Evolutionary conservation across 2,113 vertebrate genomes (phyloP).

Genomic region (Cebus imitator): DNA sequence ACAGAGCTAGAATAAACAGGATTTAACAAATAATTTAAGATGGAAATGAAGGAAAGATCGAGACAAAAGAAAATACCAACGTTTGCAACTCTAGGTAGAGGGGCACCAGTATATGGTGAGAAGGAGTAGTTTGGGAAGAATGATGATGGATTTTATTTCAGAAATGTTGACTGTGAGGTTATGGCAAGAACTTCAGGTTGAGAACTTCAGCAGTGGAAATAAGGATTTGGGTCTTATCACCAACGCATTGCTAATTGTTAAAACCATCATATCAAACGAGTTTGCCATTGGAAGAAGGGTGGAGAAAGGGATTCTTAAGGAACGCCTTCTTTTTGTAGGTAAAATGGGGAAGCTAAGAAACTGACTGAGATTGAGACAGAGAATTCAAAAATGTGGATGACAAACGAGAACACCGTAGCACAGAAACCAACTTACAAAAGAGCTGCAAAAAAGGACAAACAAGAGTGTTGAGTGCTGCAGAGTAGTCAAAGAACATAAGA

Average conservation of each 20-base stretch:
- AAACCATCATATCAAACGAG: constrained; percentile 18
- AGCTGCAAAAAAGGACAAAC: background rate
- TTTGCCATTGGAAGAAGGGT: background rate
- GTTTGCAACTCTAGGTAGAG: constrained; percentile 10
- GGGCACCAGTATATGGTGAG: constrained; percentile 5
- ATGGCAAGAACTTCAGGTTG: constrained; percentile 43
- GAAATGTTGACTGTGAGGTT: constrained; percentile 66
- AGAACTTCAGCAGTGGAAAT: background rate
- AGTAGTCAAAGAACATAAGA: background rate
- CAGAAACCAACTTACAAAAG: background rate
- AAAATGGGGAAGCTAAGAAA: background rate
- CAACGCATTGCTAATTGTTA: background rate
- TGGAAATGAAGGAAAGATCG: background rate
- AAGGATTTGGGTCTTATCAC: background rate
- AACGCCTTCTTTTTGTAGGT: background rate
- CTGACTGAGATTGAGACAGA: background rate
- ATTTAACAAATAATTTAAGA: background rate
- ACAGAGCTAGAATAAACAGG: background rate
- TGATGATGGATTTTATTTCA: constrained; percentile 49
- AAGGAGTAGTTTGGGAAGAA: constrained; percentile 55
- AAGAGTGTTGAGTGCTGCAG: background rate
- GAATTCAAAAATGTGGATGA: background rate
- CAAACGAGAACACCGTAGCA: background rate
- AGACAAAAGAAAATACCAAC: constrained; percentile 34
- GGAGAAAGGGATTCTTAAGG: background rate